phyloP scores from a whole-genome alignment of 2,888 invertebrate genomes.

The Orthosia gracilis region DNA sequence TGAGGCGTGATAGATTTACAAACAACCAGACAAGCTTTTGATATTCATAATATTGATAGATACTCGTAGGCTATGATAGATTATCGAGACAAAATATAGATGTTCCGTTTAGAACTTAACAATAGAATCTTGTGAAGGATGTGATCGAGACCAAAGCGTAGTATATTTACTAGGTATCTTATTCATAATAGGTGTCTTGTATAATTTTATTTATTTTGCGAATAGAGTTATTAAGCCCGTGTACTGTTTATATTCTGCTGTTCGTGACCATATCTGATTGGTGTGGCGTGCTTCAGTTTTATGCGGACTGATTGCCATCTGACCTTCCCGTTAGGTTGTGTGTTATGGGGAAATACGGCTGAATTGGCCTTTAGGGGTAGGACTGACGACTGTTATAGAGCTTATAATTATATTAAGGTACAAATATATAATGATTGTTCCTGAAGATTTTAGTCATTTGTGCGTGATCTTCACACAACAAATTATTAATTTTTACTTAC shows the following conservation, averaged over 20 bases:
- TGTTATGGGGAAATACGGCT: constrained; percentile 36
- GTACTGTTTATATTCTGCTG: constrained; percentile 40
- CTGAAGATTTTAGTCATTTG: neutral
- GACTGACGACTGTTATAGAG: constrained; percentile 27
- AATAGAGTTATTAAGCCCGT: constrained; percentile 49
- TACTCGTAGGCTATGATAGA: neutral
- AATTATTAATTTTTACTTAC: neutral
- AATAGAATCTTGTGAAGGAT: constrained; percentile 37
- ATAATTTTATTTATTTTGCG: constrained; percentile 42
- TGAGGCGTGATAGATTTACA: neutral
- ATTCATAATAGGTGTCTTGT: neutral
- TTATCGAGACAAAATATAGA: constrained; percentile 7
- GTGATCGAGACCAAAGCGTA: constrained; percentile 28
- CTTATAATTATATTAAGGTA: constrained; percentile 7
- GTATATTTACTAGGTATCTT: neutral
- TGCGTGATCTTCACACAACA: neutral
- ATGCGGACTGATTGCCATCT: constrained; percentile 56
- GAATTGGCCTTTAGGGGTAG: constrained; percentile 27
- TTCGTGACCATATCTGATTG: constrained; percentile 61
- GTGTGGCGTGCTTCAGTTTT: constrained; percentile 58
- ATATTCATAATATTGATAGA: too few relatives aligned
- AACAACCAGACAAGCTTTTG: constrained; percentile 1
- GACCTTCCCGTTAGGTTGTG: constrained; percentile 32
- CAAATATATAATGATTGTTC: neutral
- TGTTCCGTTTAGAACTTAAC: constrained; percentile 31